Evolutionary conservation across 1,140 invertebrate genomes (phyloP), one percentile per base, ranked within the genome.

Genomic region (Drosophila leontia): DNA sequence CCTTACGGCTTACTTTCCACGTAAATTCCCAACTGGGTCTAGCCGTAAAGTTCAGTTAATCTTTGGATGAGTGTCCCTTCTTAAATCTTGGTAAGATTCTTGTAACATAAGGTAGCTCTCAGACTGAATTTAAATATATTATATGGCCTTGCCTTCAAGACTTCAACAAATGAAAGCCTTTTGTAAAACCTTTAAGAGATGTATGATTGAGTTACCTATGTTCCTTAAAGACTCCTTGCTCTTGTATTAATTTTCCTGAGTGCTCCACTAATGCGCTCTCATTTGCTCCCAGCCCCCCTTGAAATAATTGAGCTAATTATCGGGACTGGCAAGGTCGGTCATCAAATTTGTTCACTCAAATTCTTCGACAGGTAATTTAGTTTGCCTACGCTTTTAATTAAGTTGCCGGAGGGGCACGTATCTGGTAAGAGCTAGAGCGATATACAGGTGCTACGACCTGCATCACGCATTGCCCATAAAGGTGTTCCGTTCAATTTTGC

Each of bases 361-460:
- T 77, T 77, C 74, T 55, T 55, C 75, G 75, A 59, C 75, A 77
- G 75, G 62, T 77, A 77, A 77, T 77, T 76, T 77, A 69, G 75
- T 77, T 77, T 68, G 42, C 72, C 56, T 61, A 59, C 55, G 50
- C 74, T 77, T 77, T 77, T 77, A 77, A 77, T 77, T 77, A 68
- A 77, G 74, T 77, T 77, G 56, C 50, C 17, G 19, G 47, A 47
- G 53, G 41, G 39, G 29, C 72, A 76, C 72, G 75, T 77, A 32
- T 32, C 45, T 35, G 63, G 35, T 32, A 55, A 59, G 32, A 67
- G 60, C 39, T 23, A 53, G 19, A 58, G 26, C 15, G 29, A 59
- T 8, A 35, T 48, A 41, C 51, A 63, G 19, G 44, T 48, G 34
- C 17, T 15, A 56, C 26, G 41, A 68, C 29, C 47, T 55, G 51